phyloP scores from a whole-genome alignment of 2,888 invertebrate genomes.

The Cataglyphis cursor region DNA sequence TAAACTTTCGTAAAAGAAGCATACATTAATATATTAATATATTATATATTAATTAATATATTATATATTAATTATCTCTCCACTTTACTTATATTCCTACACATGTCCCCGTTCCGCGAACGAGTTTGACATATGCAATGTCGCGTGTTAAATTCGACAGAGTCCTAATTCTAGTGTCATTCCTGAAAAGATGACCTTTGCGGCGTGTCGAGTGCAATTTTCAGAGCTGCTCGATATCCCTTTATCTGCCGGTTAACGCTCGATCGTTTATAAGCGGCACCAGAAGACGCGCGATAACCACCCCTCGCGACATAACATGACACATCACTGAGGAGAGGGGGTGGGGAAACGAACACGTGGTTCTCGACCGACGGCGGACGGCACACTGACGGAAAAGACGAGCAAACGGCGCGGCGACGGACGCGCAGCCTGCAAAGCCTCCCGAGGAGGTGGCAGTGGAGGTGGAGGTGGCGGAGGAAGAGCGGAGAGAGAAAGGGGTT shows the following conservation, averaged over 20 bases:
- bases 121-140: constrained; percentile 32
- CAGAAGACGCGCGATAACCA: constrained; percentile 52
- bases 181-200: background rate
- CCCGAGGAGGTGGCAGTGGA: constrained; percentile 71
- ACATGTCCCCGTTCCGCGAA: constrained; percentile 8
- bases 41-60: too few relatives aligned
- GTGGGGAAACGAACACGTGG: constrained; percentile 76
- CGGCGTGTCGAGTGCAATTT: background rate
- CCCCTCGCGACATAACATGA: constrained; percentile 57
- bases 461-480: constrained; percentile 60
- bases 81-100: background rate
- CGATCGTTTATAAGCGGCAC: constrained; percentile 31
- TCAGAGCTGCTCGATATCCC: background rate
- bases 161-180: constrained; percentile 35
- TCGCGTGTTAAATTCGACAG: constrained; percentile 24
- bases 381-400: constrained; percentile 83
- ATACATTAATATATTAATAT: background rate
- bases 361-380: constrained; percentile 84
- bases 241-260: background rate
- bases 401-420: constrained; percentile 79
- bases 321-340: constrained; percentile 43
- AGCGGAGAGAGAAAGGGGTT: constrained; percentile 40
- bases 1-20: background rate
- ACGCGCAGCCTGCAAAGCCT: constrained; percentile 80
- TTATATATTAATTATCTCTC: background rate